A percentile compares a stretch with the other conserved stretches of the same genome.
These are phyloP conservation scores for Priocnemis perturbator DNA, from an alignment of 2,888 invertebrate genomes.

Conservation along the genomic window DNA sequence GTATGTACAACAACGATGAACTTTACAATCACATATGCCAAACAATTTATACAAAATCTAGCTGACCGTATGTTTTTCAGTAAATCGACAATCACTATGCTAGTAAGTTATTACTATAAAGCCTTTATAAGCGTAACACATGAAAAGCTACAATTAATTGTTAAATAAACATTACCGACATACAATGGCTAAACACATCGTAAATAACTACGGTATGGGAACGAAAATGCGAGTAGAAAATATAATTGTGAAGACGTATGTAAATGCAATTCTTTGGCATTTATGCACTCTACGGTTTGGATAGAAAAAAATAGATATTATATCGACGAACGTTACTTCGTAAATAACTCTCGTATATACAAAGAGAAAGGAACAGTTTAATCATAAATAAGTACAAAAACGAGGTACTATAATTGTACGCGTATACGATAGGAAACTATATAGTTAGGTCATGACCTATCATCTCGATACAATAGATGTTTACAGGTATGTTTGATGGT, in stretches of 20 bases:
- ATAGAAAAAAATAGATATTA: constrained; percentile 16
- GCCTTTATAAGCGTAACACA: constrained; percentile 13
- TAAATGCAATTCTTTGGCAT: constrained; percentile 73
- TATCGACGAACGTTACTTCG: not conserved
- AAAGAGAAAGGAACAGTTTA: constrained; percentile 32
- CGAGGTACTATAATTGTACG: constrained; percentile 35
- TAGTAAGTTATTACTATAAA: constrained; percentile 16
- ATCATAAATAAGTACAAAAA: constrained; percentile 39
- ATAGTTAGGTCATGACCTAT: not conserved
- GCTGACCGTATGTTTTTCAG: not conserved
- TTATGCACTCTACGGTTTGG: constrained; percentile 53
- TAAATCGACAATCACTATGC: not conserved
- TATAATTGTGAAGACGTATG: constrained; percentile 55
- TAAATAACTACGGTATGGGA: constrained; percentile 27
- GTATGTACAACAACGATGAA: constrained; percentile 53
- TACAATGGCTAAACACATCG: not conserved
- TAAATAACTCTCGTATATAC: constrained; percentile 40
- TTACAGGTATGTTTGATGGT: not conserved
- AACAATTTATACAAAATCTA: constrained; percentile 35
- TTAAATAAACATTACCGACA: constrained; percentile 2
- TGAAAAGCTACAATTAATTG: not conserved
- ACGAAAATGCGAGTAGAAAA: constrained; percentile 52
- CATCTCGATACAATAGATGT: not conserved
- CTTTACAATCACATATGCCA: constrained; percentile 32
- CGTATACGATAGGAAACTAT: constrained; percentile 5